These are phyloP conservation scores for Lasioglossum morio DNA, from an alignment of 2,888 invertebrate species.

Conservation along the genomic window DNA sequence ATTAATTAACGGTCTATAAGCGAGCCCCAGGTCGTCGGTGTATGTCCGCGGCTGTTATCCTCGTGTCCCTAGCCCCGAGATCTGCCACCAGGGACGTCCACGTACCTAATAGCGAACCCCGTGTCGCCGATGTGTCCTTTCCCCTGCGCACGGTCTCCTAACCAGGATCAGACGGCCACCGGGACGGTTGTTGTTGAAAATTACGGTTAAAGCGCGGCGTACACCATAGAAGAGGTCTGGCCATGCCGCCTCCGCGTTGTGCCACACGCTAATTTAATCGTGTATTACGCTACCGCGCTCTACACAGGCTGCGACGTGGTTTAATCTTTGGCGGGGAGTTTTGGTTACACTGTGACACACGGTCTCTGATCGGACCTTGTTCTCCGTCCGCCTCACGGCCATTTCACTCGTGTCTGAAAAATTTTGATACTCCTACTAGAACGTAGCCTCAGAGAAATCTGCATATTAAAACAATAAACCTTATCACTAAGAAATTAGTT, in stretches of 20 bases:
- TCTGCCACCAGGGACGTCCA: constrained; percentile 54
- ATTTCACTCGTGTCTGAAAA: background rate
- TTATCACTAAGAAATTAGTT: background rate
- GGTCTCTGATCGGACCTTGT: background rate
- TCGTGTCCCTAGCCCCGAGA: constrained; percentile 40
- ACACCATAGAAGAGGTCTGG: constrained; percentile 16
- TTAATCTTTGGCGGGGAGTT: constrained; percentile 11
- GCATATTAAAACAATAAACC: background rate
- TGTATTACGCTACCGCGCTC: constrained; percentile 13
- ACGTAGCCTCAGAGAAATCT: background rate
- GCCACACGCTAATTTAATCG: constrained; percentile 33
- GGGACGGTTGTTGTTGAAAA: constrained; percentile 58
- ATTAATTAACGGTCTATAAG: constrained; percentile 77
- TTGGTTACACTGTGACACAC: background rate
- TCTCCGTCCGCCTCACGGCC: too few species aligned
- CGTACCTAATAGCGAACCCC: background rate
- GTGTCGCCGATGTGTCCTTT: constrained; percentile 52
- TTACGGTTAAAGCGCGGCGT: constrained; percentile 41
- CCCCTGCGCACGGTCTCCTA: constrained; percentile 41
- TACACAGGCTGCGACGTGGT: constrained; percentile 6
- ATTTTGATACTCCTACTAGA: too few species aligned
- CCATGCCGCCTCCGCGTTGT: constrained; percentile 3
- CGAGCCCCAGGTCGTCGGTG: constrained; percentile 35
- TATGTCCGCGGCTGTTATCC: constrained; percentile 47
- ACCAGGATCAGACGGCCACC: constrained; percentile 52